These are phyloP conservation scores for Tenthredo notha DNA, from an alignment of 2,888 invertebrate genomes.

Conservation along the genomic window DNA sequence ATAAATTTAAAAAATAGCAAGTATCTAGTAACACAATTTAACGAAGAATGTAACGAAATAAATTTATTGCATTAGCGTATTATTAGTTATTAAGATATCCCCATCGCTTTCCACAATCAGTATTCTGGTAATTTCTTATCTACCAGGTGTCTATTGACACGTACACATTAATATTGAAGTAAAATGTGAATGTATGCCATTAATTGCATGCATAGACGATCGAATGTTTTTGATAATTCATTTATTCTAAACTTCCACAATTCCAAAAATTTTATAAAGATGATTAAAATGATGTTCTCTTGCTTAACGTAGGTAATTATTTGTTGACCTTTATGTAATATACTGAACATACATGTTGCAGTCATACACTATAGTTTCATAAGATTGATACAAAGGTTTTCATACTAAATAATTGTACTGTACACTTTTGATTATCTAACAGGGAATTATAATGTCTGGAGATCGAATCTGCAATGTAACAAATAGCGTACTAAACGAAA, in stretches of 20 bases:
- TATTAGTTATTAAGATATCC: neutral
- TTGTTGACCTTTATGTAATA: neutral
- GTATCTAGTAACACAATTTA: neutral
- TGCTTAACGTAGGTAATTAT: conserved; percentile 26
- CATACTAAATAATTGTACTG: neutral
- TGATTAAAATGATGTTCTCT: conserved; percentile 36
- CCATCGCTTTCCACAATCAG: neutral
- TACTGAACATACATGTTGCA: conserved; percentile 34
- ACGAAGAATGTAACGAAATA: neutral
- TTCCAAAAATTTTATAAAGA: conserved; percentile 20
- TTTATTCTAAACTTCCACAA: conserved; percentile 41
- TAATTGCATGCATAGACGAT: neutral
- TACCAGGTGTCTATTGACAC: neutral
- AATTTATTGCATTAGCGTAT: neutral
- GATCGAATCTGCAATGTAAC: conserved; percentile 1
- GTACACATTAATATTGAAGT: neutral
- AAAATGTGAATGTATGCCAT: neutral
- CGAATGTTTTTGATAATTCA: conserved; percentile 27
- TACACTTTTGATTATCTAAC: conserved; percentile 30
- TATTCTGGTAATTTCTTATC: neutral
- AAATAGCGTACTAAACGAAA: neutral
- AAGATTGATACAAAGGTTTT: neutral
- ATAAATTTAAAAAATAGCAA: conserved; percentile 3
- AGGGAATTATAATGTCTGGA: neutral
- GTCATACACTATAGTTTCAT: neutral